Evolutionary conservation across 2,797 vertebrate species (phyloP).

Genomic region (Pangasius krempfi): DNA sequence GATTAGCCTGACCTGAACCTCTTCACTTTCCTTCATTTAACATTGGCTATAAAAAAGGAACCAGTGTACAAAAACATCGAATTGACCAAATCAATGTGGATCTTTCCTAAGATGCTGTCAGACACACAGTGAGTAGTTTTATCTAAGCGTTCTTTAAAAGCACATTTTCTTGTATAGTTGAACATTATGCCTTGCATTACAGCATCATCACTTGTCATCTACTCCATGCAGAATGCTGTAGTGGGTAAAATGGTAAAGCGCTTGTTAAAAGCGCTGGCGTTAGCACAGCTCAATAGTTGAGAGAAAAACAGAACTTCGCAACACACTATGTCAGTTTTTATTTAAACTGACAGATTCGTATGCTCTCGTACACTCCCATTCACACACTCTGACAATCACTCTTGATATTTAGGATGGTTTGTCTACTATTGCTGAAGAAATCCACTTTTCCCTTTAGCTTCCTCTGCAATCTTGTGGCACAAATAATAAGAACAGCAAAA

Average conservation of each 20-base stretch:
- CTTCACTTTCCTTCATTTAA: neutral
- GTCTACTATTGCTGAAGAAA: neutral
- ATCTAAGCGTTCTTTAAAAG: neutral
- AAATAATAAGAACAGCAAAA: neutral
- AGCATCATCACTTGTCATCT: neutral
- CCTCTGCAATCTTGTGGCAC: neutral
- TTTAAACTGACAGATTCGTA: neutral
- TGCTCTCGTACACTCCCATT: neutral
- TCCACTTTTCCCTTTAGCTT: neutral
- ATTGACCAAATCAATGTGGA: neutral
- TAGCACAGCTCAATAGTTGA: neutral
- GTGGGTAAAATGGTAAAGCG: slow-evolving; percentile 12
- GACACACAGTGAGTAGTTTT: neutral
- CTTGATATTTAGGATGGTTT: neutral
- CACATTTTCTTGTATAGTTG: neutral
- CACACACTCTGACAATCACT: neutral
- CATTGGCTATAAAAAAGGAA: neutral
- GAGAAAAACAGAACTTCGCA: neutral
- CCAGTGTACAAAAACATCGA: neutral
- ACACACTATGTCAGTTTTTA: slow-evolving; percentile 10
- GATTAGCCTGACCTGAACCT: slow-evolving; percentile 13
- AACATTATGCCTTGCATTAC: neutral
- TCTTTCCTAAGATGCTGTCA: neutral
- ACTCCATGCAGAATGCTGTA: neutral
- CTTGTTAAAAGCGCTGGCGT: neutral